Evolutionary conservation across 2,888 invertebrate genomes (phyloP), one percentile per base, ranked within the genome.

Genomic region (Hemithea aestivaria): DNA sequence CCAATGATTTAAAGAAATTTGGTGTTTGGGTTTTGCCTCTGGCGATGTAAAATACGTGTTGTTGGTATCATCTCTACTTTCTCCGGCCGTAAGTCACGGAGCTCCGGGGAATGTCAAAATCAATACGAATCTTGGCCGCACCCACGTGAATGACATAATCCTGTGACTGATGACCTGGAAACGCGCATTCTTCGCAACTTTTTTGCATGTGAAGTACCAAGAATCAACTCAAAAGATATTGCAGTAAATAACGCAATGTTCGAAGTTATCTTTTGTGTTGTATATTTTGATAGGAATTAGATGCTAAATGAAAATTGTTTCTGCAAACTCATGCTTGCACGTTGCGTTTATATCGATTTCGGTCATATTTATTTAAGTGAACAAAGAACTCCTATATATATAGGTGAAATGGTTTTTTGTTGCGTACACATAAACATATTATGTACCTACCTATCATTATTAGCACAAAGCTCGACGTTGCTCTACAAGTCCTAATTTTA

Each of bases 81-180:
- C 76, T 67, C 75, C 59, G 48, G 53, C 40, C 56, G 59, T 60
- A 64, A 67, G 61, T 69, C 68, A 72, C 69, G 58, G 56, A 56
- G 61, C 58, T 48, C 33, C 33, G 35, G 33, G 51, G 61, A 67
- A 68, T 66, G 61, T 60, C 63, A 66, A 64, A 73, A 71, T 73
- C 69, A 73, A 72, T 70, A 71, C 47, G 45, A 55, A 45, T 44
- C 53, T 56, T 48, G 41, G 48, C 56, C 58, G 60, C 62, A 48
- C 62, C 65, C 60, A 61, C 49, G 36, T 35, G 38, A 31, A 51
- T 71, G 69, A 63, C 59, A 68, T 66, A 70, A 70, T 58, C 54
- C 48, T 60, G 48, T 40, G 55, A 55, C 54, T 48, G 59, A 47
- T 40, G 55, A 55, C 52, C 42, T 30, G 35, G 45, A 42, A 48